These are phyloP conservation scores for Apodemia mormo DNA, from an alignment of 2,888 invertebrate genomes.

Conservation along the genomic window DNA sequence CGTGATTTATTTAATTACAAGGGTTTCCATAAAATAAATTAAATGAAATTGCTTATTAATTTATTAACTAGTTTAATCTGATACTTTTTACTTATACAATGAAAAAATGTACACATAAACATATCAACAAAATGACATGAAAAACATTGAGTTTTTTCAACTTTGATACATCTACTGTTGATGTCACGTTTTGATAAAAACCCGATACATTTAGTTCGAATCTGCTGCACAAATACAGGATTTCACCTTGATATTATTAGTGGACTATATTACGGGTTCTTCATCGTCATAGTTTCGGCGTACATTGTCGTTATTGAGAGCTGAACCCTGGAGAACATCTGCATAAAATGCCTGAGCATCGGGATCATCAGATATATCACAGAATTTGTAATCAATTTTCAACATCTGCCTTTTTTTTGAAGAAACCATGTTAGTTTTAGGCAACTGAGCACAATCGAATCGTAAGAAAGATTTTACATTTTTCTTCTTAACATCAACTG, in stretches of 20 bases:
- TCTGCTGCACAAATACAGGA: background rate
- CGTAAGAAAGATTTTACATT: background rate
- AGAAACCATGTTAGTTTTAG: background rate
- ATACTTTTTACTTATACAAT: background rate
- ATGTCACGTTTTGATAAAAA: slow-evolving; percentile 7
- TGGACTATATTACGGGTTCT: slow-evolving; percentile 2
- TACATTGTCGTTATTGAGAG: slow-evolving; percentile 6
- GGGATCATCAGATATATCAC: background rate
- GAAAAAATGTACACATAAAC: background rate
- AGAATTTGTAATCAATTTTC: background rate
- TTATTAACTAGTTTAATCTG: background rate
- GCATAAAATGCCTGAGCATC: slow-evolving; percentile 1
- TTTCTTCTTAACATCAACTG: background rate
- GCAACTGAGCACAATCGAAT: background rate
- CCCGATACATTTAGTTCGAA: background rate
- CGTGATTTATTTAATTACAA: background rate
- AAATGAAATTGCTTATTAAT: background rate
- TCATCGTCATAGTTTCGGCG: slow-evolving; percentile 1
- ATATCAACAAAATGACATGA: background rate
- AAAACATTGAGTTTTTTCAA: slow-evolving; percentile 5
- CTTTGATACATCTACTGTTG: slow-evolving; percentile 4
- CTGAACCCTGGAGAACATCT: slow-evolving; percentile 9
- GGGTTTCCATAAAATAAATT: background rate
- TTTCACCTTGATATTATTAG: background rate
- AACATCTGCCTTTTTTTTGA: background rate